These are phyloP conservation scores for Leucoma salicis DNA, from an alignment of 2,888 invertebrate genomes.

Conservation along the genomic window DNA sequence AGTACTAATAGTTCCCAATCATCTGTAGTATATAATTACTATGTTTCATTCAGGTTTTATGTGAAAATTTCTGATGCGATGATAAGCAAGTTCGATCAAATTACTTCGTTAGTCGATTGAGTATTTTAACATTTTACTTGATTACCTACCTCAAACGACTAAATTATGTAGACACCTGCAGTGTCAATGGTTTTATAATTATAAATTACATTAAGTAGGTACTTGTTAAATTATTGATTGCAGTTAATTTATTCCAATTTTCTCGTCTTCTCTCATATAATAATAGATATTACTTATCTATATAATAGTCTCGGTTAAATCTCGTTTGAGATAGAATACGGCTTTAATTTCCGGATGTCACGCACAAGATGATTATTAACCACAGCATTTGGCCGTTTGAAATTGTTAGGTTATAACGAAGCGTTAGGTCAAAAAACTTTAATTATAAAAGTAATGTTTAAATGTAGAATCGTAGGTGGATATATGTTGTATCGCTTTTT, in stretches of 20 bases:
- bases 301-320: constrained; percentile 13
- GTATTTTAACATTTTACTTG: background rate
- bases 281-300: constrained; percentile 20
- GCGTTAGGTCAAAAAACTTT: constrained; percentile 15
- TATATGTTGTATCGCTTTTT: background rate
- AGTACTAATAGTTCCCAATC: too few relatives aligned
- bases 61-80: too few relatives aligned
- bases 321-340: constrained; percentile 19
- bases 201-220: background rate
- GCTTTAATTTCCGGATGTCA: constrained; percentile 25
- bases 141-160: too few relatives aligned
- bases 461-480: constrained; percentile 14
- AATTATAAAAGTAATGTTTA: constrained; percentile 14
- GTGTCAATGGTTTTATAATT: background rate
- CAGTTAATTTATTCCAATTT: constrained; percentile 9
- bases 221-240: constrained; percentile 7
- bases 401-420: constrained; percentile 7
- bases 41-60: too few relatives aligned
- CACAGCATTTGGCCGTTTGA: constrained; percentile 11
- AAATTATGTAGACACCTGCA: background rate
- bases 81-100: background rate
- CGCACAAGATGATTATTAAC: constrained; percentile 17
- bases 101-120: background rate
- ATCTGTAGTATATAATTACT: too few relatives aligned
- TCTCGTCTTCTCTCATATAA: constrained; percentile 14